phyloP scores from a whole-genome alignment of 2,797 vertebrate genomes.

The Bradypodion ventrale region DNA sequence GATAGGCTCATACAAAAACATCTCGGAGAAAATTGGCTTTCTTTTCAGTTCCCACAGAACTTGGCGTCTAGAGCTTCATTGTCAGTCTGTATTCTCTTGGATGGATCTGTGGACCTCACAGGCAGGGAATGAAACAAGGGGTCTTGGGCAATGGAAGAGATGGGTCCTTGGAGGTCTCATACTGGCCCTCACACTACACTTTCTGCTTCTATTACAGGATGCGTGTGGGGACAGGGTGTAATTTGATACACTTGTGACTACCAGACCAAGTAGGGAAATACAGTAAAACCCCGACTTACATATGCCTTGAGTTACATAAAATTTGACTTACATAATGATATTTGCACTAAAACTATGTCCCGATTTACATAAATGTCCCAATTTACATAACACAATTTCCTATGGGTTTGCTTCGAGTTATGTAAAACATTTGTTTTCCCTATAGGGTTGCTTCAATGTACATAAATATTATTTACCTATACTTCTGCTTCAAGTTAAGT shows the following conservation, averaged over 20 bases:
- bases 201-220: background rate
- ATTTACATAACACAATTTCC: too few species aligned
- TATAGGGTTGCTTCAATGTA: too few species aligned
- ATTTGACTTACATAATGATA: too few species aligned
- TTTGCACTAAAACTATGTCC: too few species aligned
- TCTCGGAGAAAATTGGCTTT: background rate
- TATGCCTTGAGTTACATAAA: too few species aligned
- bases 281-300: too few species aligned
- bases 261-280: background rate
- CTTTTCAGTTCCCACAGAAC: background rate
- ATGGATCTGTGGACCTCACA: background rate
- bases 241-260: background rate
- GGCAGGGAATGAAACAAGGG: background rate
- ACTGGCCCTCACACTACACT: background rate
- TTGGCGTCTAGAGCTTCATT: background rate
- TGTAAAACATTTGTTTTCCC: too few species aligned
- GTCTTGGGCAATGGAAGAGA: background rate
- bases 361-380: too few species aligned
- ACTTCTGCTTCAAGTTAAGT: too few species aligned
- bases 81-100: background rate
- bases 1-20: background rate
- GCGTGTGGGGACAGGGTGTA: background rate
- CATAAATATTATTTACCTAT: too few species aligned
- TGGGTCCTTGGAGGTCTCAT: too few species aligned
- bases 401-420: too few species aligned